These are phyloP conservation scores for Mylabris sibirica DNA, from an alignment of 2,888 invertebrate genomes.

Conservation along the genomic window DNA sequence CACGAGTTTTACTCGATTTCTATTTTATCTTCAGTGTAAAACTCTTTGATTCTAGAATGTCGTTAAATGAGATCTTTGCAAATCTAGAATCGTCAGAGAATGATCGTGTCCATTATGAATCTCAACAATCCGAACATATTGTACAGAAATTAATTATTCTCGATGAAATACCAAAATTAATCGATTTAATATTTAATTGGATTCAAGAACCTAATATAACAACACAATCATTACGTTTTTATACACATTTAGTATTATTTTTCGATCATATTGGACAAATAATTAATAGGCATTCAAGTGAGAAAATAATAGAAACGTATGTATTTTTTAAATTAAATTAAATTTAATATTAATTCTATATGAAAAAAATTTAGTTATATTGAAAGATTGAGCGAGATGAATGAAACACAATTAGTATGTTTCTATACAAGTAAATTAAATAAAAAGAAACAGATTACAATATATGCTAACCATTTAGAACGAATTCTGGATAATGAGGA, in stretches of 20 bases:
- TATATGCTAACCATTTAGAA: conserved; percentile 77
- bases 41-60: conserved; percentile 63
- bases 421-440: conserved; percentile 86
- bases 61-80: conserved; percentile 73
- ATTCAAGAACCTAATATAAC: conserved; percentile 63
- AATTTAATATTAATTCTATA: not conserved
- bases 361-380: conserved; percentile 65
- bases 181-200: conserved; percentile 76
- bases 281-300: conserved; percentile 74
- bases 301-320: conserved; percentile 77
- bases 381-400: conserved; percentile 73
- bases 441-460: conserved; percentile 63
- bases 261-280: conserved; percentile 80
- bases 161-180: conserved; percentile 77
- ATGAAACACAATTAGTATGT: conserved; percentile 81
- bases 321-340: conserved; percentile 46
- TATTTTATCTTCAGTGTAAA: conserved; percentile 16
- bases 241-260: conserved; percentile 85
- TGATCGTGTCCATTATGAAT: conserved; percentile 65
- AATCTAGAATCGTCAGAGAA: conserved; percentile 71
- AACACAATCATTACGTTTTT: conserved; percentile 76
- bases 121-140: conserved; percentile 73
- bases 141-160: conserved; percentile 88
- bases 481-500: conserved; percentile 71
- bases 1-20: not conserved